Evolutionary conservation across 1,140 invertebrate genomes (phyloP), one percentile per base, ranked within the genome.

Genomic region (Kradibia gibbosae): DNA sequence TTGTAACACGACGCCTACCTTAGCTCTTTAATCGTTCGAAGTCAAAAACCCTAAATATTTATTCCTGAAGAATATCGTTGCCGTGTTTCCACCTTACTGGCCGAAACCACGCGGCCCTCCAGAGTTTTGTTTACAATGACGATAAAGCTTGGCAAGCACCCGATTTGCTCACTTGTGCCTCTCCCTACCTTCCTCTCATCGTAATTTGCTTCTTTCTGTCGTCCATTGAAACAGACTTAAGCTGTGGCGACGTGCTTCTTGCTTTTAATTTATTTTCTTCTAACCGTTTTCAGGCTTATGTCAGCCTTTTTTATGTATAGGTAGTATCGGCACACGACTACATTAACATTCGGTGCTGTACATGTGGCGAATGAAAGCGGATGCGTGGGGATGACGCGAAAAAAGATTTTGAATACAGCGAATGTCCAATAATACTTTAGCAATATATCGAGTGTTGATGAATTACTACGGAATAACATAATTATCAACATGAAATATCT

Each of bases 61-160:
- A n/a, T n/a, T n/a, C n/a, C n/a, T n/a, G 74, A 82, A 60, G 71
- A 48, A 48, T 77, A 28, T 73, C 62, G 82, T 80, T 81, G 82
- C 85, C 67, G 85, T 85, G 88, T 85, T 86, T 85, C 81, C 83
- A 87, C 84, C 84, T 86, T 77, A 91, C 90, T 91, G 88, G 82
- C 87, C 83, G 62, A 82, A 88, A 84, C 86, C 86, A 89, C 85
- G 87, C 85, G 86, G 83, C 87, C 82, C 78, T 85, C 81, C 80
- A 71, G n/a, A 86, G 84, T 90, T 90, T 90, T 90, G 87, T 90
- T 88, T 90, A 86, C 84, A 83, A 80, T 73, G 82, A 67, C 65
- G 45, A 5, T 28, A 10, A 31, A 7, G 67, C 62, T n/a, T n/a
- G n/a, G 62, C 55, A 36, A 53, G 80, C 39, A 57, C 20, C 48